Percentiles rank a stretch among this genome's conserved stretches.
These are phyloP conservation scores for Platyscapa corneri DNA, from an alignment of 1,140 invertebrate species.

Conservation along the genomic window DNA sequence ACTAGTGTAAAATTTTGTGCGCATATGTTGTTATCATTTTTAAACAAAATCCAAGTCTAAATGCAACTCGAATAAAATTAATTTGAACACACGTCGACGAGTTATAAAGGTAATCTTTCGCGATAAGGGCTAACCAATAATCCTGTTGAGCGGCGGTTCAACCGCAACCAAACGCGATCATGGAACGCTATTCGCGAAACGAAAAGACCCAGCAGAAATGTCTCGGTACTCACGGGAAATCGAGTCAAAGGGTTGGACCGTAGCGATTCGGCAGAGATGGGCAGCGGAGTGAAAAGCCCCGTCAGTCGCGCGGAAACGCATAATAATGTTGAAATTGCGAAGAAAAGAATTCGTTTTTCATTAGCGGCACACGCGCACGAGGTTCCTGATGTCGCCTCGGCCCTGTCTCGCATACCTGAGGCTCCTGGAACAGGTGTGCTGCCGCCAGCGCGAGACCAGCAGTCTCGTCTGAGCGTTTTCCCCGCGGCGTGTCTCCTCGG, in stretches of 20 bases:
- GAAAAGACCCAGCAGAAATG: no score
- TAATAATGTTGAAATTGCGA: background rate
- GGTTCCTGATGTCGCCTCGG: background rate
- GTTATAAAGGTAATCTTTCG: no score
- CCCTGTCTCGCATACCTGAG: conserved; percentile 34
- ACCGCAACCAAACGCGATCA: no score
- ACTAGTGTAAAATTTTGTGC: no score
- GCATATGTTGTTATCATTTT: no score
- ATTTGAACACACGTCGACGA: no score
- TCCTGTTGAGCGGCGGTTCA: no score
- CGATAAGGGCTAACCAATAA: no score
- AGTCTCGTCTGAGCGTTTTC: background rate
- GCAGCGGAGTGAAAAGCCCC: background rate
- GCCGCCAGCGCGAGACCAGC: background rate
- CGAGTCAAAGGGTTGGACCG: background rate
- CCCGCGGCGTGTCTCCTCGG: background rate
- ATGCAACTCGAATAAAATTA: no score
- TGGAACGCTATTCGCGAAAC: no score
- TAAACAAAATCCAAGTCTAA: no score
- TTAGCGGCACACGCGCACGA: background rate
- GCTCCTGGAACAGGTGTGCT: conserved; percentile 53
- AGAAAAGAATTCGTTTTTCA: conserved; percentile 32
- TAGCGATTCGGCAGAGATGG: no score
- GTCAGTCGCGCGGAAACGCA: background rate
- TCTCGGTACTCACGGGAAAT: background rate